Evolutionary conservation across 1,140 invertebrate species (phyloP).

Genomic region (Nymphalis io): DNA sequence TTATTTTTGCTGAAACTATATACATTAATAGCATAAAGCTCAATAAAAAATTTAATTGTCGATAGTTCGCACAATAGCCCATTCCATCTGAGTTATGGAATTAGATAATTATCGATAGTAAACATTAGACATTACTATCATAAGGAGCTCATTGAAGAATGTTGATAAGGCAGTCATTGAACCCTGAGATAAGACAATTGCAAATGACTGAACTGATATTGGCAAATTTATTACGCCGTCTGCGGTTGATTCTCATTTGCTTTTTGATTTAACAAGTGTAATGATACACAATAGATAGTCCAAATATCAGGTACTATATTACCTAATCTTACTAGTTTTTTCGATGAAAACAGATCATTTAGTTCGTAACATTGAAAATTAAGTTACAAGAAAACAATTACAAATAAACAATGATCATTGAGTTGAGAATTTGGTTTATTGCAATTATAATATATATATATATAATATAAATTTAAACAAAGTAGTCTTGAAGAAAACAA

Average conservation of each 20-base stretch:
- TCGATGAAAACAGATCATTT: too few species aligned
- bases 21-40: too few species aligned
- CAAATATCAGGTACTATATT: neutral
- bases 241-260: constrained; percentile 11
- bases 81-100: constrained; percentile 16
- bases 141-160: constrained; percentile 53
- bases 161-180: constrained; percentile 64
- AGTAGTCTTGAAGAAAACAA: too few species aligned
- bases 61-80: constrained; percentile 21
- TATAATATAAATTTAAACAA: too few species aligned
- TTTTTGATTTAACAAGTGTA: constrained; percentile 23
- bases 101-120: constrained; percentile 40
- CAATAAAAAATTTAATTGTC: constrained; percentile 1
- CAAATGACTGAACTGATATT: constrained; percentile 36
- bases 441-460: too few species aligned
- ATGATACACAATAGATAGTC: constrained; percentile 11
- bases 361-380: too few species aligned
- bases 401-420: too few species aligned
- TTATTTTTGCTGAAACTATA: too few species aligned
- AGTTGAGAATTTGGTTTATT: too few species aligned
- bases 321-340: too few species aligned
- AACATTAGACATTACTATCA: constrained; percentile 38
- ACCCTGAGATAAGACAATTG: constrained; percentile 48
- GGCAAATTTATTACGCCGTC: constrained; percentile 33
- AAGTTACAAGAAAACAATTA: too few species aligned